A percentile compares a stretch with the other conserved stretches of the same genome.
Conservation (phyloP, 92 coral and sea anemone genomes). For the Phenganax subtilis region DNA sequence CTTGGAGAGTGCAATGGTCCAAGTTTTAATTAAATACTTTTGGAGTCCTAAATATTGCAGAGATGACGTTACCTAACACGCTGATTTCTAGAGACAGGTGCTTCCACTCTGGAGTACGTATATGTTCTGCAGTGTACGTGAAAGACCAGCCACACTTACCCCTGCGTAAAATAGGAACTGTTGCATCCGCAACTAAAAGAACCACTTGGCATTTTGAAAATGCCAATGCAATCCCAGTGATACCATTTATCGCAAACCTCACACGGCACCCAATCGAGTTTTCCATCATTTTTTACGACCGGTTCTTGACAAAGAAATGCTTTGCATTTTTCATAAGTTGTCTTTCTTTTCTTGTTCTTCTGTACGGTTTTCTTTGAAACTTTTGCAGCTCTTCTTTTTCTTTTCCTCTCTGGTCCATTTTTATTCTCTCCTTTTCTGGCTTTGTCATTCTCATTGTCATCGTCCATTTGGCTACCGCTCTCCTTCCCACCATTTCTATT, state of each 20-base stretch:
- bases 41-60: too few species aligned
- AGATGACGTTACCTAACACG: too few species aligned
- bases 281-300: background rate
- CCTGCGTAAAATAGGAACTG: background rate
- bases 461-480: background rate
- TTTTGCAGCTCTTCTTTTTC: too few species aligned
- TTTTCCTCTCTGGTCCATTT: too few species aligned
- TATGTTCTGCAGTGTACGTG: background rate
- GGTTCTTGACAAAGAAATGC: slow-evolving; percentile 6
- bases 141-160: background rate
- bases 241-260: slow-evolving; percentile 2
- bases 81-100: background rate
- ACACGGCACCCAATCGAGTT: background rate
- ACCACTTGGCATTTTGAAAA: background rate
- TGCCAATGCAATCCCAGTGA: slow-evolving; percentile 3
- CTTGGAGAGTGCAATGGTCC: too few species aligned
- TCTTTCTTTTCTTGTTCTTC: background rate
- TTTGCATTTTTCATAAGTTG: background rate
- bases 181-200: background rate
- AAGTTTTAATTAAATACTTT: too few species aligned
- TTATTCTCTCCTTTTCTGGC: background rate
- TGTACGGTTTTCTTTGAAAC: too few species aligned
- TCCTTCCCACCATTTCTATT: background rate
- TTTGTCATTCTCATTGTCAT: background rate
- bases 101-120: background rate